Evolutionary conservation across 2,888 invertebrate genomes (phyloP).

Genomic region (Chorisops tibialis): DNA sequence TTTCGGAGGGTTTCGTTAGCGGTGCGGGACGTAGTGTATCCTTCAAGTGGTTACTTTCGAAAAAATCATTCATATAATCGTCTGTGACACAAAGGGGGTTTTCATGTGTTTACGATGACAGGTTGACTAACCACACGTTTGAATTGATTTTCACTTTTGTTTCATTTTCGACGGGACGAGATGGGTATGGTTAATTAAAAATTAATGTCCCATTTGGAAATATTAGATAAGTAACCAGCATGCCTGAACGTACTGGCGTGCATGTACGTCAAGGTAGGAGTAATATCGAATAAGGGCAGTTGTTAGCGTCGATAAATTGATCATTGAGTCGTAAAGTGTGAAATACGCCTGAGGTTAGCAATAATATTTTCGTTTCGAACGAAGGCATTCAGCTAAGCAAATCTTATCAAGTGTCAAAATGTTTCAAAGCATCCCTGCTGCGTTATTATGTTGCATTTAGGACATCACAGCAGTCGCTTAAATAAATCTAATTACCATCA

Average conservation of each 20-base stretch:
- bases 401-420: conserved; percentile 23
- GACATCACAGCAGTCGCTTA: conserved; percentile 17
- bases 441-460: conserved; percentile 12
- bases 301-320: conserved; percentile 7
- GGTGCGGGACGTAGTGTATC: conserved; percentile 14
- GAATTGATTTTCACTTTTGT: not conserved
- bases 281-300: conserved; percentile 3
- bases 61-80: conserved; percentile 3
- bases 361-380: conserved; percentile 18
- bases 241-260: not conserved
- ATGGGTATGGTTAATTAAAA: not conserved
- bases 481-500: conserved; percentile 26
- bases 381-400: conserved; percentile 7
- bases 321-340: conserved; percentile 16
- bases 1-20: conserved; percentile 11
- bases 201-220: not conserved
- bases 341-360: conserved; percentile 24
- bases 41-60: conserved; percentile 10
- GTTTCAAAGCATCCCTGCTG: conserved; percentile 16
- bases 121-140: conserved; percentile 6
- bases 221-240: not conserved
- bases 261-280: not conserved
- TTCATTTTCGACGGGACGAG: not conserved
- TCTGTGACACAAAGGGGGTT: not conserved
- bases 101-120: conserved; percentile 8